These are phyloP conservation scores for Myiozetetes cayanensis DNA, from an alignment of 2,113 vertebrate genomes.

Conservation along the genomic window DNA sequence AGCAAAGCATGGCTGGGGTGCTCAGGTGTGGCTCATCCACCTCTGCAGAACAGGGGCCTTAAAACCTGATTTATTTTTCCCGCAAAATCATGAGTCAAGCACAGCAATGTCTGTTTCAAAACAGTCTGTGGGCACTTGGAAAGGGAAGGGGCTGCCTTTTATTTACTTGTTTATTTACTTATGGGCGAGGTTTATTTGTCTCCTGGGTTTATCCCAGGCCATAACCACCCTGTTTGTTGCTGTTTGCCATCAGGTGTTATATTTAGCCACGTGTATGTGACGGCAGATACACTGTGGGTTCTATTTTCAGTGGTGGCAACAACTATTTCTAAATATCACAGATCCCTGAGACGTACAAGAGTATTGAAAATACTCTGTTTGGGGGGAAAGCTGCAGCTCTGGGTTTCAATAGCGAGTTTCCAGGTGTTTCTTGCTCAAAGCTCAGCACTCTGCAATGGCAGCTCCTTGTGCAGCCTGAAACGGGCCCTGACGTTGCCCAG, in stretches of 20 bases:
- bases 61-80: background rate
- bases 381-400: background rate
- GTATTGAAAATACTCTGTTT: background rate
- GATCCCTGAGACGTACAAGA: background rate
- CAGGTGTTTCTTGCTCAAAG: background rate
- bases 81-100: background rate
- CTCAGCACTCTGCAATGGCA: background rate
- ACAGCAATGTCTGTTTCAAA: background rate
- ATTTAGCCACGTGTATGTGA: background rate
- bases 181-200: background rate
- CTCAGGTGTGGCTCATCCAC: rapidly evolving
- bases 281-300: background rate
- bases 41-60: rapidly evolving
- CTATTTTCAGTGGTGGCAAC: background rate
- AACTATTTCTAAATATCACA: background rate
- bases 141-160: background rate
- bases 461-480: background rate
- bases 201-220: background rate
- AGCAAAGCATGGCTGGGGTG: rapidly evolving
- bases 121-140: background rate
- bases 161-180: background rate
- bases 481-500: rapidly evolving
- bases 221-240: background rate
- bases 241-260: background rate
- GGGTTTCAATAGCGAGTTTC: background rate